Evolutionary conservation across 2,113 vertebrate species (phyloP), one percentile per base, ranked within the genome.

Genomic region (Ranitomeya variabilis): DNA sequence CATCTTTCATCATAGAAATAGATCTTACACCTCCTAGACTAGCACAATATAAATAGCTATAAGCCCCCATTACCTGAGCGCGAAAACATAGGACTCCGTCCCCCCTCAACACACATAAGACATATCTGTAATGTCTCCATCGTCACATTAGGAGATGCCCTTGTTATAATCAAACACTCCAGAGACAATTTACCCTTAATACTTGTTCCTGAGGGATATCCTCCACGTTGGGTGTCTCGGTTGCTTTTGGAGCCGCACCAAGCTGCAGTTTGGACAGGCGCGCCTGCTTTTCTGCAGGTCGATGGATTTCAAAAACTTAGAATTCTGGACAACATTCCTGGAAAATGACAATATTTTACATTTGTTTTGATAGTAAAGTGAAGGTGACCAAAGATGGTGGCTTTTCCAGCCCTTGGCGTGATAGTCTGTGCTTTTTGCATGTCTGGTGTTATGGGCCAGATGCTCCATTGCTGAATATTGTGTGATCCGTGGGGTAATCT

Each of bases 1-100:
- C 60, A 14, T 67, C n/a, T 45, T 52, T 87, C 60, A 80, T 82
- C 82, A 80, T 69, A 88, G 51, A 51, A 57, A 87, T 54, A 87
- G 15, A n/a, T 45, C 71, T 37, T 9, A 83, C 23, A 78, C 2
- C 37, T 51, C 78, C 80, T 23, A 37, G 37, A n/a, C 64, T 84
- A 18, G 2, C 11, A 55, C 82, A 84, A 31, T 45, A 81, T 31
- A 9, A 80, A 18, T 81, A 62, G 79, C 18, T 55, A 8, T 59
- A 55, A 11, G 52, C n/a, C 23, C 54, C 78, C 78, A 31, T 60
- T 31, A 80, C 15, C 55, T 81, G 18, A 15, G 18, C 12, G 4
- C 15, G 26, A 18, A 77, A 52, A 51, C 37, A 83, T 21, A 64
- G 0, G 80, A 66, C 31, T 37, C 59, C 57, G 3, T 5, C 3